Base-by-base conservation (phyloP, 1,140 invertebrate species). In the Drosophila sturtevanti region DNA sequence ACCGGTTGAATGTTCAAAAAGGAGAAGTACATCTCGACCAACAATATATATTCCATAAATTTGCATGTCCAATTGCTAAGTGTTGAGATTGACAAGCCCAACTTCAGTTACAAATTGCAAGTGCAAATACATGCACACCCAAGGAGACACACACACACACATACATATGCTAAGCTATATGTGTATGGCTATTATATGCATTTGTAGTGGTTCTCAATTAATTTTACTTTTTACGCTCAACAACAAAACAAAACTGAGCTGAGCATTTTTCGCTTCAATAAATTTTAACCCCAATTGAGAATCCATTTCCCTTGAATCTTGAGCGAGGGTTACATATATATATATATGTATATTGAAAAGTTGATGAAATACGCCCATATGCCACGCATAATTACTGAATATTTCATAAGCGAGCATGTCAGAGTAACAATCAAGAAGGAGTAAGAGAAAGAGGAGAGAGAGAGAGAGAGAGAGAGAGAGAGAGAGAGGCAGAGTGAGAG, bases 341-440 rank as follows among this genome's bases (percentile, higher is more conserved):
- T 2, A 24, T 31, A 6, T 31, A 31, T n/a, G n/a, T n/a, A 68
- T 68, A 54, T 76, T 52, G 55, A 75, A 77, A 77, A 87, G 61
- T 77, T 81, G 70, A 72, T 78, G 78, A 81, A 86, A 87, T 86
- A 6, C 75, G 66, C 75, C 79, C 81, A 86, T 86, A 86, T 86
- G 79, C 75, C 75, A 44, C 34, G 79, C 79, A 82, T 89, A 86
- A 87, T 89, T 82, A 82, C 56, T 67, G 67, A 85, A 70, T 63
- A 74, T 74, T 31, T 6, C 6, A 31, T 31, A 31, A 31, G 27
- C 27, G 7, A 31, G 27, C 27, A 31, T 31, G 27, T 31, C 27
- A 31, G 27, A 4, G 27, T 7, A 1, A 7, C n/a, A n/a, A n/a
- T n/a, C n/a, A n/a, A 71, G 62, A 24, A 11, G 35, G 24, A n/a